A percentile compares a stretch with the other conserved stretches of the same genome.
Conservation (phyloP, 2,797 vertebrate genomes). For the Myiotriccus ornatus region DNA sequence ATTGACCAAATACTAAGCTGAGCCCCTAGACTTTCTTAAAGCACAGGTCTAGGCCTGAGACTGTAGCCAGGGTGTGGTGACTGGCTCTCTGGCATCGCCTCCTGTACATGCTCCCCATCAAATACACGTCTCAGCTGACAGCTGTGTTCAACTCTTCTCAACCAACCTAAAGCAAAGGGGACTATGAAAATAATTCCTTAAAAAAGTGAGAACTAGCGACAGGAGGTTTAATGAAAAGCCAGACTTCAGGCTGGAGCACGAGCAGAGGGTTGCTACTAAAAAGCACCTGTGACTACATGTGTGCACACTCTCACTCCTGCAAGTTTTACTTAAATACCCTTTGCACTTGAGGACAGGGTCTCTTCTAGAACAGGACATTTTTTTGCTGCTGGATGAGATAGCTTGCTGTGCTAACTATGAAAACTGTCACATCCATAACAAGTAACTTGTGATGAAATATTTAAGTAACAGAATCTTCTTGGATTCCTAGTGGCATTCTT, state of each 20-base stretch:
- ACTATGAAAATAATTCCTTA: not conserved
- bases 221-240: not conserved
- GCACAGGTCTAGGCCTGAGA: not conserved
- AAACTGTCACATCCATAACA: slow-evolving; percentile 42
- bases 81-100: not conserved
- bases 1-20: not conserved
- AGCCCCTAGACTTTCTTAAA: not conserved
- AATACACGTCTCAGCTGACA: not conserved
- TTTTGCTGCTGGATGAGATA: not conserved
- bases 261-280: not conserved
- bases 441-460: slow-evolving; percentile 60
- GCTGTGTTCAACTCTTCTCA: not conserved
- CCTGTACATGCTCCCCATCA: not conserved
- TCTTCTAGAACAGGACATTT: not conserved
- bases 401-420: not conserved
- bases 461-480: slow-evolving; percentile 45
- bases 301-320: not conserved
- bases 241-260: not conserved
- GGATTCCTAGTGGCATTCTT: slow-evolving; percentile 29
- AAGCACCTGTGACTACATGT: not conserved
- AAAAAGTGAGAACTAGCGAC: not conserved
- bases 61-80: not conserved
- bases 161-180: not conserved
- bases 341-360: not conserved
- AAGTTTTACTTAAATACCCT: not conserved